phyloP scores from a whole-genome alignment of 2,888 invertebrate genomes.

The Dermolepida albohirtum region DNA sequence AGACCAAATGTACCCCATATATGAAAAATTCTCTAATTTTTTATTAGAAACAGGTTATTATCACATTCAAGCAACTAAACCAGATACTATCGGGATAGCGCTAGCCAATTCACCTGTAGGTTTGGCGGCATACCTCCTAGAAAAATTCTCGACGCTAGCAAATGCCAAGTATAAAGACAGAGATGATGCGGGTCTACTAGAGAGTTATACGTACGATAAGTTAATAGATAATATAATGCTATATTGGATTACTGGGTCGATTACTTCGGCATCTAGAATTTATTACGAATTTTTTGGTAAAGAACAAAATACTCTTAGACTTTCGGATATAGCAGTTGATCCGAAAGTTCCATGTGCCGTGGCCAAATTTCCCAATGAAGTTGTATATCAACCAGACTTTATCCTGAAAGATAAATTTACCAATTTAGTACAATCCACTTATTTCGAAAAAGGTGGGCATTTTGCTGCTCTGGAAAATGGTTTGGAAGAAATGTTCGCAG shows the following conservation, averaged over 20 bases:
- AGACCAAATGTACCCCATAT: slow-evolving; percentile 69
- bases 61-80: slow-evolving; percentile 88
- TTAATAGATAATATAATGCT: slow-evolving; percentile 84
- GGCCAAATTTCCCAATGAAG: slow-evolving; percentile 78
- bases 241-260: slow-evolving; percentile 82
- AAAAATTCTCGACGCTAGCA: slow-evolving; percentile 88
- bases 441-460: slow-evolving; percentile 79
- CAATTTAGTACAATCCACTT: slow-evolving; percentile 76
- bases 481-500: slow-evolving; percentile 74
- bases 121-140: slow-evolving; percentile 88
- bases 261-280: slow-evolving; percentile 79
- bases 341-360: slow-evolving; percentile 78
- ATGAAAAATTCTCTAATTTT: slow-evolving; percentile 56
- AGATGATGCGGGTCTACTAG: slow-evolving; percentile 76
- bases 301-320: slow-evolving; percentile 47
- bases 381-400: slow-evolving; percentile 71
- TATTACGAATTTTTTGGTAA: slow-evolving; percentile 75
- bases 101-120: slow-evolving; percentile 85
- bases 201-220: slow-evolving; percentile 77
- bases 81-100: slow-evolving; percentile 84
- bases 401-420: slow-evolving; percentile 70
- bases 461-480: slow-evolving; percentile 81
- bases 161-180: slow-evolving; percentile 66
- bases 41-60: slow-evolving; percentile 72
- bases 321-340: slow-evolving; percentile 58